Conservation (phyloP, 2,113 vertebrate species). For the Spizaetus ornatus region DNA sequence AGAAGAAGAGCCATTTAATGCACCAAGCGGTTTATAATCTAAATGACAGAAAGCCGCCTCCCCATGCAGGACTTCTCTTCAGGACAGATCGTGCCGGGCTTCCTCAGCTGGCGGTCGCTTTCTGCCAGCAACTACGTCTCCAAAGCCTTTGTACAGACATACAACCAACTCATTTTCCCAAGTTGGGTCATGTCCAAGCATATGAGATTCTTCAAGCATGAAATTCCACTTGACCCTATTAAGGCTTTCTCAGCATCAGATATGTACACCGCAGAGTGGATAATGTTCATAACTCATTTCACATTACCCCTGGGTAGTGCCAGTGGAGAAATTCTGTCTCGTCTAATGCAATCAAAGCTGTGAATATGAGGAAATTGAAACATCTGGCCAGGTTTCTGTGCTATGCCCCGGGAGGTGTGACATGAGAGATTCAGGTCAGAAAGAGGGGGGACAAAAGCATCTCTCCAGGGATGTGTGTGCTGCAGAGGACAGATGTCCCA, state of each 20-base stretch:
- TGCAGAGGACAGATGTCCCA: neutral
- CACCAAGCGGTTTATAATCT: neutral
- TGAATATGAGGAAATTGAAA: slow-evolving; percentile 29
- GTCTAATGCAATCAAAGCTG: slow-evolving; percentile 53
- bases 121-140: slow-evolving; percentile 39
- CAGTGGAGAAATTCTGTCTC: slow-evolving; percentile 59
- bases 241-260: slow-evolving; percentile 62
- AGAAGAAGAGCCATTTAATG: neutral
- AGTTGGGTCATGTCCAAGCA: slow-evolving; percentile 69
- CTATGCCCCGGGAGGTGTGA: neutral
- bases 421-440: neutral
- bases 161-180: slow-evolving; percentile 63
- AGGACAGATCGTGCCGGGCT: neutral
- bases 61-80: neutral
- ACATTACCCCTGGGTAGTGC: slow-evolving; percentile 63
- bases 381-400: slow-evolving; percentile 36
- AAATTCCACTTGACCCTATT: slow-evolving; percentile 78
- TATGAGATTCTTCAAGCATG: slow-evolving; percentile 74
- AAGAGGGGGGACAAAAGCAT: neutral
- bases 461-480: neutral
- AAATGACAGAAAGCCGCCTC: neutral
- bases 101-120: neutral
- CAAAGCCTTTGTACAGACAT: slow-evolving; percentile 50
- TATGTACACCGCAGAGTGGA: slow-evolving; percentile 54
- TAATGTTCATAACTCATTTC: slow-evolving; percentile 75